Base-by-base conservation (phyloP, 2,113 vertebrate species). In the Ptilorrhoa leucosticta region DNA sequence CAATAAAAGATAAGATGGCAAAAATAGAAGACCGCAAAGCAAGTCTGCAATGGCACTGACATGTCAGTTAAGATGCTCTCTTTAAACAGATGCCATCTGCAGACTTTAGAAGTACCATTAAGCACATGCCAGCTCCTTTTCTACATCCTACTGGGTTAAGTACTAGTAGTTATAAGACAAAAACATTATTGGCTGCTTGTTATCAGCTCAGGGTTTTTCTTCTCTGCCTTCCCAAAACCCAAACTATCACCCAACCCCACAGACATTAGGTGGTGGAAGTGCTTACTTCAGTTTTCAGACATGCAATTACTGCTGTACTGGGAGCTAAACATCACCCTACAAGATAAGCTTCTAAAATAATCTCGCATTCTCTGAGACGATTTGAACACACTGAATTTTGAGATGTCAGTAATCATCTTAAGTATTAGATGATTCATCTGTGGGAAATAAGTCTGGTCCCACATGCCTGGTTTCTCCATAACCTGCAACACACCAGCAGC, bases 81-180 rank as follows among this genome's bases (percentile, higher is more conserved):
- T 90, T 83, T 87, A 53, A 90, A 94, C 1, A 92, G 69, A 87
- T 87, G 87, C 94, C 92, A 94, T 91, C 93, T 96, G 96, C 91
- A 93, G 89, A 57, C 70, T 78, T 87, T 2, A 87, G 89, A 84
- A 83, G 66, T 89, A 69, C 73, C 91, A 79, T 37, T 76, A 89
- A 80, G 68, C 37, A 85, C 66, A 68, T 16, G 30, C 37, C 90
- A 82, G 57, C 75, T 92, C 82, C 58, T 72, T 80, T 87, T 61
- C 51, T 65, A 30, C 42, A 70, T 44, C 50, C 58, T 37, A 56
- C 83, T 83, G 70, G 33, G 37, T 73, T 92, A 84, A 71, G 39
- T 31, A 61, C 48, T 44, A 76, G 45, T 20, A 47, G 69, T n/a
- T 66, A 79, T 22, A 69, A 71, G 68, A 37, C 42, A 82, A 83